Evolutionary conservation across 2,113 vertebrate species (phyloP).

Genomic region (Tiliqua scincoides): DNA sequence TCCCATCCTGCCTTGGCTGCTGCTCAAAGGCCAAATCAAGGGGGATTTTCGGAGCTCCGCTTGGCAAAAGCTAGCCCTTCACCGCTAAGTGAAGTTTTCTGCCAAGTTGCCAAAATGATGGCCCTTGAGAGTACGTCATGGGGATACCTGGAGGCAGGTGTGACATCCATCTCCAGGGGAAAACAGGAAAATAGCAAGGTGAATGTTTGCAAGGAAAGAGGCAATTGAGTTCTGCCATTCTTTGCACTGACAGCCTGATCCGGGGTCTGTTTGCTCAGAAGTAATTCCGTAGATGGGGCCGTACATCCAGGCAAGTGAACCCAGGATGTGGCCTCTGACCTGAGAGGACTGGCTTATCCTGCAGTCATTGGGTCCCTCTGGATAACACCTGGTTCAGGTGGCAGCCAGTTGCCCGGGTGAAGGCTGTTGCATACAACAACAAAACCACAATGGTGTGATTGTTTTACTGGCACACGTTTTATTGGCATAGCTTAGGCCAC

Average conservation of each 20-base stretch:
- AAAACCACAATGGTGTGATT: background rate
- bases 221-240: background rate
- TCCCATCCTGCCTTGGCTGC: background rate
- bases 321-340: background rate
- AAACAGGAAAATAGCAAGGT: background rate
- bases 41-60: background rate
- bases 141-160: background rate
- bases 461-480: background rate
- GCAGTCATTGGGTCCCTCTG: background rate
- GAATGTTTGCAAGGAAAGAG: background rate
- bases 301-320: too few relatives aligned
- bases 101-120: background rate
- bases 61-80: background rate
- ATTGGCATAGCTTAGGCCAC: background rate
- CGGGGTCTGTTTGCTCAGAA: too few relatives aligned
- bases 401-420: background rate
- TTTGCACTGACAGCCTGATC: background rate
- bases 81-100: too few relatives aligned
- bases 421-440: background rate
- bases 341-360: too few relatives aligned
- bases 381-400: constrained; percentile 10
- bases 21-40: background rate
- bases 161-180: background rate
- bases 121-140: background rate
- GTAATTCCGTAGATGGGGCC: too few relatives aligned